Conservation (phyloP, 2,888 invertebrate genomes). For the Anthophora plumipes region DNA sequence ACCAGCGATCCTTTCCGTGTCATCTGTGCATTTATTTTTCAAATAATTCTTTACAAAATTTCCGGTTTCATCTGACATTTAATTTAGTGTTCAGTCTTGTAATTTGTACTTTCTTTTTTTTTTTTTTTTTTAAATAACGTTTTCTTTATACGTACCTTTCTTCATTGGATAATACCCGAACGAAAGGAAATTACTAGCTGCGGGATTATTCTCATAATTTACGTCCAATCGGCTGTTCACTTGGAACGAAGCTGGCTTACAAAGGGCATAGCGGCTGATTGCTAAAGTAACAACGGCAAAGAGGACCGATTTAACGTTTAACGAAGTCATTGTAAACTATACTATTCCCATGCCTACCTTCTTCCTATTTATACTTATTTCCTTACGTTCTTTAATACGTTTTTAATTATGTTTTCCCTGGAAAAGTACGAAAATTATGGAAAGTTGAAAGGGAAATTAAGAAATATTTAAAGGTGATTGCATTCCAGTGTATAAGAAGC, state of each 20-base stretch:
- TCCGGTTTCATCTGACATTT: too few species aligned
- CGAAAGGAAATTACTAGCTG: neutral
- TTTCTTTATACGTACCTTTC: neutral
- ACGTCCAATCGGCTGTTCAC: neutral
- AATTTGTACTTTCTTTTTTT: too few species aligned
- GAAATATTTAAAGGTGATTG: neutral
- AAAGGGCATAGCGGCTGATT: neutral
- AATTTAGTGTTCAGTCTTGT: neutral
- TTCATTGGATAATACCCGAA: neutral
- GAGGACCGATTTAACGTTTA: neutral
- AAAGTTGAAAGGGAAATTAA: neutral
- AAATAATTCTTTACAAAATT: neutral
- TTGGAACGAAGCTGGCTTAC: neutral
- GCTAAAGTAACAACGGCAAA: neutral
- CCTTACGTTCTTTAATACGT: neutral
- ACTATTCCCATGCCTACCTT: neutral
- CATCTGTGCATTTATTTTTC: neutral
- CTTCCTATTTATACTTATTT: constrained; percentile 13
- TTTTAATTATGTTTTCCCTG: neutral
- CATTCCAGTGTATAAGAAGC: neutral
- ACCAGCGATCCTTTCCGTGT: constrained; percentile 54
- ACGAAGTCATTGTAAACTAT: constrained; percentile 36
- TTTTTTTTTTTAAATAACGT: neutral
- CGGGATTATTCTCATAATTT: neutral
- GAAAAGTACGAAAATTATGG: neutral